A percentile compares a stretch with the other conserved stretches of the same genome.
Conservation (phyloP, 30 jellyfish, hydroid and myxozoan species). For the Turritopsis dohrnii region DNA sequence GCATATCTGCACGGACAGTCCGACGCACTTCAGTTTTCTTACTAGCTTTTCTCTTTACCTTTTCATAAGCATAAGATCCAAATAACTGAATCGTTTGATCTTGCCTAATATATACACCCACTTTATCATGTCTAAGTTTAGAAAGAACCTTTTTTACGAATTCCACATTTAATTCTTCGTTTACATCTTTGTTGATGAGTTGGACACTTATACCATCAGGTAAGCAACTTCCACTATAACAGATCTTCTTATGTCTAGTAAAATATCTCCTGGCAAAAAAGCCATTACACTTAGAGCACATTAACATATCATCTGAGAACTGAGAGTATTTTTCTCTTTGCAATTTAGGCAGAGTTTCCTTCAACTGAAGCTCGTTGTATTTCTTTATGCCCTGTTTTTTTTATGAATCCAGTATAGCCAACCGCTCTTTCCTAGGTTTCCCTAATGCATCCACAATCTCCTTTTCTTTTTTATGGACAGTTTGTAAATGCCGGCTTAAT, state of each 20-base stretch:
- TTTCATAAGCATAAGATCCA: conserved; percentile 9
- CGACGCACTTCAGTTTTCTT: background rate
- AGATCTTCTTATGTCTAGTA: background rate
- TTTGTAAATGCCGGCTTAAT: background rate
- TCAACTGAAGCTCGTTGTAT: background rate
- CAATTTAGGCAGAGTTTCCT: background rate
- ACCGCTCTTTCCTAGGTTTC: conserved; percentile 3
- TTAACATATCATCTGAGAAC: background rate
- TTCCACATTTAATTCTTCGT: background rate
- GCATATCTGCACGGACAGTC: conserved; percentile 14
- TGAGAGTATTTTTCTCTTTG: background rate
- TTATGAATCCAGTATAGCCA: background rate
- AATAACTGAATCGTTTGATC: background rate
- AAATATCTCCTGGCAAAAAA: background rate
- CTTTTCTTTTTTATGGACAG: background rate
- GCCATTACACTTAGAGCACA: conserved; percentile 4
- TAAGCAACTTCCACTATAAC: background rate
- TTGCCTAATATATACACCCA: background rate
- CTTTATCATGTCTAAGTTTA: background rate
- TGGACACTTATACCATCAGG: background rate
- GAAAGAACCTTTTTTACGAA: background rate
- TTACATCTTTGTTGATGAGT: background rate
- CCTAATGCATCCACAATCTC: background rate
- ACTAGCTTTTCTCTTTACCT: background rate
- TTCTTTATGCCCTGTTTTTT: conserved; percentile 6